Evolutionary conservation across 2,797 vertebrate genomes (phyloP).

Genomic region (Capromys pilorides): DNA sequence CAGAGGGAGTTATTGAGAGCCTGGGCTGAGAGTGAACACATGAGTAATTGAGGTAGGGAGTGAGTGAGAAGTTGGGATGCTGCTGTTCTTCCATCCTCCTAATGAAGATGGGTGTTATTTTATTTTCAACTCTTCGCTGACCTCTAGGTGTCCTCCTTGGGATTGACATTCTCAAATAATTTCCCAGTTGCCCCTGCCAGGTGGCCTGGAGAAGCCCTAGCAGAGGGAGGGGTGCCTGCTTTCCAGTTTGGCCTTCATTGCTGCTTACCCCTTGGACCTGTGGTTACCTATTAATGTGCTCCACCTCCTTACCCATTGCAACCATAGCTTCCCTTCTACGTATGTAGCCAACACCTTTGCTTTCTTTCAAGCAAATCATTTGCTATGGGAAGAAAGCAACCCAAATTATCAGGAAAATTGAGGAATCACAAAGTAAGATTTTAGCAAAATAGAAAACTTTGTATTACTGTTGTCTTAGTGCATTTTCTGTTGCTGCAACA

Average conservation of each 20-base stretch:
- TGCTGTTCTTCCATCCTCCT: fast-evolving
- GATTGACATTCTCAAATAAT: neutral
- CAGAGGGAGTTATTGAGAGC: neutral
- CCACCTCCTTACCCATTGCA: fast-evolving
- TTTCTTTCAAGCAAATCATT: neutral
- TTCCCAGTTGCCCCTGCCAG: neutral
- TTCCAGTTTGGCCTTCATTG: no score
- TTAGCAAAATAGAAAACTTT: neutral
- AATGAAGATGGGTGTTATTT: neutral
- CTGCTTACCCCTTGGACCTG: fast-evolving
- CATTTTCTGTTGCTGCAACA: neutral
- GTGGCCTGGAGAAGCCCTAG: fast-evolving
- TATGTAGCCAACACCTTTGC: neutral
- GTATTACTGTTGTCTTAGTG: neutral
- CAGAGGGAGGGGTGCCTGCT: neutral
- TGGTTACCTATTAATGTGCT: fast-evolving
- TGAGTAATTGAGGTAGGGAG: neutral
- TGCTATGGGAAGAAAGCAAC: neutral
- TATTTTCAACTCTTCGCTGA: neutral
- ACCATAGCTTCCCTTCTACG: neutral
- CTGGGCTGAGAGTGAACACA: neutral
- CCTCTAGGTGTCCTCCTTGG: neutral
- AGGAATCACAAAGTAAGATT: neutral
- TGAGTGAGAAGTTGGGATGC: neutral
- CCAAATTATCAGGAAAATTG: neutral